These are phyloP conservation scores for Heptranchias perlo DNA, from an alignment of 2,113 vertebrate species.

Conservation along the genomic window DNA sequence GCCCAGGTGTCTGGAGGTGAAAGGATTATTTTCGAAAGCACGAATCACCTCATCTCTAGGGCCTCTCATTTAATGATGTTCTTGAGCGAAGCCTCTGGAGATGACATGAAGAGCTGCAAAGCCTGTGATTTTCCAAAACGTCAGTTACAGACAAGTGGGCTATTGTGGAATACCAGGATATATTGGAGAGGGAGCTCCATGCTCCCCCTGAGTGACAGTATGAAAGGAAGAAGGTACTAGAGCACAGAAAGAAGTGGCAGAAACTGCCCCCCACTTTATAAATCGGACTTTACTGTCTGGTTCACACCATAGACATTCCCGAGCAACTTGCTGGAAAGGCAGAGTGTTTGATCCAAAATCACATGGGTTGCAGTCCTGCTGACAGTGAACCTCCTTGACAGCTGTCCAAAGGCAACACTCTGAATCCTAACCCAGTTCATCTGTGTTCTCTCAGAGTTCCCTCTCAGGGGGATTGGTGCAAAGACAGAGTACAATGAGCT, in stretches of 20 bases:
- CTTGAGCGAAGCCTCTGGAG: not conserved
- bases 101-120: not conserved
- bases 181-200: no score
- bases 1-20: no score
- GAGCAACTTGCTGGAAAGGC: not conserved
- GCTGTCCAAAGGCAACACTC: no score
- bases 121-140: no score
- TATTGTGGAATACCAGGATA: no score
- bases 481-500: no score
- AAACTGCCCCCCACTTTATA: not conserved
- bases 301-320: not conserved
- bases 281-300: not conserved
- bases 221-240: not conserved
- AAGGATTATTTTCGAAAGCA: no score
- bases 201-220: not conserved
- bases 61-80: not conserved
- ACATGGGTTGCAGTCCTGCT: not conserved
- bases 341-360: not conserved
- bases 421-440: no score
- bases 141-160: not conserved
- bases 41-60: no score
- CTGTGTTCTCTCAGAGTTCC: not conserved
- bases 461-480: not conserved
- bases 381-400: not conserved
- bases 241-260: not conserved